phyloP scores from a whole-genome alignment of 1,140 invertebrate species.

The Eurosta solidaginis region DNA sequence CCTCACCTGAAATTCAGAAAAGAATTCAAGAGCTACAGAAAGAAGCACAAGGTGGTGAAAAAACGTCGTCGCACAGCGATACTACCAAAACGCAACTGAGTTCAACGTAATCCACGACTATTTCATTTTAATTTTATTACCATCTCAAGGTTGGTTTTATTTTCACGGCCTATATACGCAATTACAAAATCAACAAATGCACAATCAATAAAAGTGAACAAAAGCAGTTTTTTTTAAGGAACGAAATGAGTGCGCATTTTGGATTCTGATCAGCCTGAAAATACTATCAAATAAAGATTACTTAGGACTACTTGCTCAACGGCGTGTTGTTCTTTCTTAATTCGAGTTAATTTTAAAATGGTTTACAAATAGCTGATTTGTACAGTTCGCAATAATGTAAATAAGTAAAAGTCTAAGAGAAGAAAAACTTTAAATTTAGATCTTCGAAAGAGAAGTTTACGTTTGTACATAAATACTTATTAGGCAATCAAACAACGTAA shows the following conservation, averaged over 20 bases:
- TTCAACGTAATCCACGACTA: slow-evolving; percentile 63
- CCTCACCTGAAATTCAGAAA: slow-evolving; percentile 48
- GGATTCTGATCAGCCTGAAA: too few species aligned
- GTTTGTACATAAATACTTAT: too few species aligned
- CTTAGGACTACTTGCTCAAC: too few species aligned
- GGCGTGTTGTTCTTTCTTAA: too few species aligned
- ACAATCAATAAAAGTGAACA: background rate
- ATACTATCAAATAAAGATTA: too few species aligned
- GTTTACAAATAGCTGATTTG: too few species aligned
- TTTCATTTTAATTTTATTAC: slow-evolving; percentile 62
- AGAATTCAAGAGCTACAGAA: slow-evolving; percentile 42
- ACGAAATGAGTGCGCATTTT: slow-evolving; percentile 83
- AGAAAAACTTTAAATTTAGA: too few species aligned
- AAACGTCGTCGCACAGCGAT: slow-evolving; percentile 50
- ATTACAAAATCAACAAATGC: background rate
- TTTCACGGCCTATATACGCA: slow-evolving; percentile 70
- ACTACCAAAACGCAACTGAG: slow-evolving; percentile 55
- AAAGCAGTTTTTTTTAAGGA: slow-evolving; percentile 35
- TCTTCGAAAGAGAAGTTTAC: too few species aligned
- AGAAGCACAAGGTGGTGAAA: slow-evolving; percentile 48
- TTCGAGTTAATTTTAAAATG: too few species aligned
- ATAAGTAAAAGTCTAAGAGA: too few species aligned
- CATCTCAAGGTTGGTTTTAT: slow-evolving; percentile 64
- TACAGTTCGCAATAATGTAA: too few species aligned
- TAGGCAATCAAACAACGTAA: too few species aligned